Base-by-base conservation (phyloP, 2,888 invertebrate genomes). In the Diarsia mendica region DNA sequence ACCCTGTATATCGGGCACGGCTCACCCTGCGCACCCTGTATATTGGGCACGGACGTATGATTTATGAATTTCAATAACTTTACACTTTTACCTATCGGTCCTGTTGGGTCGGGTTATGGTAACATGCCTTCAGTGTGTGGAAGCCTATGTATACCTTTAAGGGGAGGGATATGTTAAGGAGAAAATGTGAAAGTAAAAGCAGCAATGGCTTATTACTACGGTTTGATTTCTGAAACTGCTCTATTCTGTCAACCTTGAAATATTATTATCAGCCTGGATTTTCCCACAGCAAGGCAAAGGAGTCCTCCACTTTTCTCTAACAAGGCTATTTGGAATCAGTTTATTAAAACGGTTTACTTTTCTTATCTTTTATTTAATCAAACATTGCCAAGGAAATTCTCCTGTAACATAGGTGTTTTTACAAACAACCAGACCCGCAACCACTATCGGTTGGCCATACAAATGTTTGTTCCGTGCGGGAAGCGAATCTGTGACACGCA, bases 41-140 rank as follows among this genome's bases (percentile, higher is more conserved):
- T 89, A 89, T 88, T 83, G 89, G 85, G 85, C 84, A 87, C 87
- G 85, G 83, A 79, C 72, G 82, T 74, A 66, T 92, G 93, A 93
- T 92, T 91, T 92, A 93, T 91, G 90, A 85, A 90, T 90, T 91
- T 88, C 90, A 91, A 92, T 92, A 92, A 90, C 87, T 88, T 80
- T 68, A 79, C 80, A 82, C 79, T 82, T 80, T 87, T 81, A 83
- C 87, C 82, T 85, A 72, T 67, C 51, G 60, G 15, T 60, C 9
- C 33, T 28, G 60, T 68, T 44, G 71, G 20, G 44, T 51, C 8
- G n/a, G 39, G 60, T 20, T 28, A 51, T 48, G 49, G 69, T 15
- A 58, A 65, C 67, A 64, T 49, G 69, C 80, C 13, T 49, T n/a
- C 51, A 6, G 18, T 48, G 13, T 58, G 28, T 58, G 55, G 20